Conservation (phyloP, 2,113 vertebrate species). For the Gallinago media region DNA sequence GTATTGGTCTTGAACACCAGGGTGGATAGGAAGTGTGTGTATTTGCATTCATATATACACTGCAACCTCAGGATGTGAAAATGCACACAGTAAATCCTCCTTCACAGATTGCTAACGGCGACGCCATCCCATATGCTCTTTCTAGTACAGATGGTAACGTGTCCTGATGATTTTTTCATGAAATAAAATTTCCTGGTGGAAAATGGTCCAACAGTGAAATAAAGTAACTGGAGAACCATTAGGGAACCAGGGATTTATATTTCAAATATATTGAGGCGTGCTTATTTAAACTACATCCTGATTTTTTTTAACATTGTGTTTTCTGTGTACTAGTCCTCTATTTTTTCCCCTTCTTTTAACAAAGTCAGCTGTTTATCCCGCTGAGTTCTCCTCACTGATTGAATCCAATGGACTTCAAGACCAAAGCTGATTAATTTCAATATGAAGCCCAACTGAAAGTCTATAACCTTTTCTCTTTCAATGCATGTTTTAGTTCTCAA, state of each 20-base stretch:
- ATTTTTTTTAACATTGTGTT: neutral
- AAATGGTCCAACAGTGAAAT: neutral
- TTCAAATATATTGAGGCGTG: neutral
- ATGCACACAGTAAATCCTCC: too few species aligned
- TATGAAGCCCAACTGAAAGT: neutral
- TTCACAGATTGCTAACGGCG: neutral
- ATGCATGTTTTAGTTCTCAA: neutral
- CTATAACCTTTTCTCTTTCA: neutral
- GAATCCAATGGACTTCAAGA: neutral
- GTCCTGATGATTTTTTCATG: neutral
- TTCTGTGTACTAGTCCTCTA: neutral
- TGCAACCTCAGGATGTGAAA: neutral
- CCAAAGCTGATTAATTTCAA: neutral
- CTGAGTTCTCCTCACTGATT: neutral
- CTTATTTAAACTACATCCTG: neutral
- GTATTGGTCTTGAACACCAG: neutral
- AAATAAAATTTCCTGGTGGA: neutral
- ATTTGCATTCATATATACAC: neutral
- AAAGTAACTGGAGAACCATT: neutral
- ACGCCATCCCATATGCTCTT: neutral
- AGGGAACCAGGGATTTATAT: neutral
- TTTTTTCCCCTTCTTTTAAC: neutral
- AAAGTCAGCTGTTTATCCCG: neutral
- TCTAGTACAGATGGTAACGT: neutral
- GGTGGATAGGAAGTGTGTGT: neutral